Conservation (phyloP, 2,888 invertebrate species). For the Stratiomys singularior region DNA sequence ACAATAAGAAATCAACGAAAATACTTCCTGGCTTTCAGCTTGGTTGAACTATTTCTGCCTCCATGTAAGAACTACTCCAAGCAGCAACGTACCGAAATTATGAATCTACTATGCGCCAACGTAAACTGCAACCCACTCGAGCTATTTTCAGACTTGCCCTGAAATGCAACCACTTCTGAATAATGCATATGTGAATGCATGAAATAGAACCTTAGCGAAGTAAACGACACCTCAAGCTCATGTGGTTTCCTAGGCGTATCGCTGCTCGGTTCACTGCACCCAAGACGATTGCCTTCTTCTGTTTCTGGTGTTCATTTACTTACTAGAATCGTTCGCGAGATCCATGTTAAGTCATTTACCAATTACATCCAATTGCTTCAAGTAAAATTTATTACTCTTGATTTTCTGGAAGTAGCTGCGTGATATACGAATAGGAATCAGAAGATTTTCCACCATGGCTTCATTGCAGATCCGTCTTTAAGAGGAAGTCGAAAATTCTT, state of each 20-base stretch:
- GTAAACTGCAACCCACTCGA: background rate
- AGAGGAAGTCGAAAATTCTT: background rate
- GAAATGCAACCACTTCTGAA: background rate
- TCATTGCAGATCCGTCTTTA: background rate
- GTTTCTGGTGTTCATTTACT: background rate
- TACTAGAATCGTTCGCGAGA: background rate
- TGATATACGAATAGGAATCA: no score
- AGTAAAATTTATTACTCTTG: conserved; percentile 22
- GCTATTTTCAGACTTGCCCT: background rate
- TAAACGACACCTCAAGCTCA: conserved; percentile 6
- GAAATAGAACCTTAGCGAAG: conserved; percentile 4
- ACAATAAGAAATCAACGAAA: no score
- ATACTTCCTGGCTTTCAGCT: no score
- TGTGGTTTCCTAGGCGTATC: conserved; percentile 9
- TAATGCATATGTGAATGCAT: background rate
- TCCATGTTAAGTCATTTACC: conserved; percentile 1
- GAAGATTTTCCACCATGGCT: background rate
- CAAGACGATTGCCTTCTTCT: background rate
- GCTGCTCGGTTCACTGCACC: conserved; percentile 24
- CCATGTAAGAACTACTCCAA: background rate
- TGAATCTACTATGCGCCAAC: background rate
- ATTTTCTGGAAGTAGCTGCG: no score
- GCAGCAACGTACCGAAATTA: background rate
- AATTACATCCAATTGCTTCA: conserved; percentile 19
- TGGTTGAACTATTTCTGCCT: no score